Evolutionary conservation across 2,888 invertebrate genomes (phyloP).

Genomic region (Geotrupes spiniger): DNA sequence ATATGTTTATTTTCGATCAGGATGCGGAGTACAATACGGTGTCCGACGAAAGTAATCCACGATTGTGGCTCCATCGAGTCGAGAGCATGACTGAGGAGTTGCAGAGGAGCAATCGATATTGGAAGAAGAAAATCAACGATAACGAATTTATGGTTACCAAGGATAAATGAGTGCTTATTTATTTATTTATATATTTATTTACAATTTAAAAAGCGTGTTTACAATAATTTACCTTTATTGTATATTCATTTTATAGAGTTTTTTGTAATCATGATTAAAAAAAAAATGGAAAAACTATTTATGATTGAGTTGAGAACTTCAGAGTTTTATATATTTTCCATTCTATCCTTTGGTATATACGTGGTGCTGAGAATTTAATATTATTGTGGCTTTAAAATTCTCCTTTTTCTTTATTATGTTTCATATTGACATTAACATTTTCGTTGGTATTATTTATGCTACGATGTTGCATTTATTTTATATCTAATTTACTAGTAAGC

Average conservation of each 20-base stretch:
- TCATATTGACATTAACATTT: too few relatives aligned
- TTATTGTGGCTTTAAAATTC: too few relatives aligned
- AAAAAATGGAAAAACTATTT: too few relatives aligned
- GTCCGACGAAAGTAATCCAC: slow-evolving; percentile 19
- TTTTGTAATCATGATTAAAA: not conserved
- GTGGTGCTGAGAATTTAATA: too few relatives aligned
- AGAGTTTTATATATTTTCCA: too few relatives aligned
- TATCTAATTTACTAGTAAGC: too few relatives aligned
- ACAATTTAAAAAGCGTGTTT: not conserved
- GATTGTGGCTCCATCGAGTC: slow-evolving; percentile 33
- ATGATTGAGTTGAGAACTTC: too few relatives aligned
- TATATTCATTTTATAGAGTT: not conserved
- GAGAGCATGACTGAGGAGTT: slow-evolving; percentile 34
- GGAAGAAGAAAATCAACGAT: slow-evolving; percentile 32
- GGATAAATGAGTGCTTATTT: slow-evolving; percentile 25
- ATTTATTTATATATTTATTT: slow-evolving; percentile 9
- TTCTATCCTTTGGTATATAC: too few relatives aligned
- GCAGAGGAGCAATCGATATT: slow-evolving; percentile 33
- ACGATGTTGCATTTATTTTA: too few relatives aligned
- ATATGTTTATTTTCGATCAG: slow-evolving; percentile 9
- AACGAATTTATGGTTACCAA: slow-evolving; percentile 30
- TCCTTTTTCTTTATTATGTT: too few relatives aligned
- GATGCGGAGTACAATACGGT: slow-evolving; percentile 12
- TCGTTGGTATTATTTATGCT: too few relatives aligned
- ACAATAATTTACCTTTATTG: not conserved